A percentile compares a stretch with the other conserved stretches of the same genome.
Evolutionary conservation across 2,888 invertebrate genomes (phyloP).

Genomic region (Conus canariensis): DNA sequence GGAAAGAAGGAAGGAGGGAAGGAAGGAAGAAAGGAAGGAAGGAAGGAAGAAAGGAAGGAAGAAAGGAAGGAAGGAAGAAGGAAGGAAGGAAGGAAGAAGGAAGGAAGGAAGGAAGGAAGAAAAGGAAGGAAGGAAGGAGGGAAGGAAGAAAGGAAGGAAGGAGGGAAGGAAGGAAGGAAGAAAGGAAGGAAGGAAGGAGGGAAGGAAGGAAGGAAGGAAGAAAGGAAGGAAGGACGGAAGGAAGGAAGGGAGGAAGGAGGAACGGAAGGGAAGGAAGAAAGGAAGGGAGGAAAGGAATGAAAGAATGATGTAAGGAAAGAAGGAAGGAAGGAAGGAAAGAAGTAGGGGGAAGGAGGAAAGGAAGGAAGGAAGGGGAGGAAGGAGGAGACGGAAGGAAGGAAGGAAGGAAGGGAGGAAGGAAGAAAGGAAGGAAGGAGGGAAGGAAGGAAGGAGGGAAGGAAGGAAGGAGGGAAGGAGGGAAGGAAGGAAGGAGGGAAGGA

Average conservation of each 20-base stretch:
- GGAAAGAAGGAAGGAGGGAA: not conserved
- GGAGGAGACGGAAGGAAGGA: not conserved
- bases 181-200: not conserved
- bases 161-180: not conserved
- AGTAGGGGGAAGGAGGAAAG: not conserved
- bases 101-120: not conserved
- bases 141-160: not conserved
- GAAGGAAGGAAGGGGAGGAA: not conserved
- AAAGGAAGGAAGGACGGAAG: no score
- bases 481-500: not conserved
- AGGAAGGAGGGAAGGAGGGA: not conserved
- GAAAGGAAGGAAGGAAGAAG: no score
- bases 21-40: not conserved
- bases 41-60: no score
- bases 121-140: not conserved
- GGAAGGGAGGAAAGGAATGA: not conserved
- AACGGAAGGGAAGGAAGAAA: not conserved
- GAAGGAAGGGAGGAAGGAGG: not conserved
- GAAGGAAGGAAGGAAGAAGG: not conserved
- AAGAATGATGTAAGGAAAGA: not conserved
- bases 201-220: not conserved
- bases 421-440: no score
- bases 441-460: not conserved
- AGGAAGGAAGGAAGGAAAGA: not conserved
- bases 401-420: no score